A percentile compares a stretch with the other conserved stretches of the same genome.
Evolutionary conservation across 2,113 vertebrate genomes (phyloP).

Genomic region (Petaurus breviceps): DNA sequence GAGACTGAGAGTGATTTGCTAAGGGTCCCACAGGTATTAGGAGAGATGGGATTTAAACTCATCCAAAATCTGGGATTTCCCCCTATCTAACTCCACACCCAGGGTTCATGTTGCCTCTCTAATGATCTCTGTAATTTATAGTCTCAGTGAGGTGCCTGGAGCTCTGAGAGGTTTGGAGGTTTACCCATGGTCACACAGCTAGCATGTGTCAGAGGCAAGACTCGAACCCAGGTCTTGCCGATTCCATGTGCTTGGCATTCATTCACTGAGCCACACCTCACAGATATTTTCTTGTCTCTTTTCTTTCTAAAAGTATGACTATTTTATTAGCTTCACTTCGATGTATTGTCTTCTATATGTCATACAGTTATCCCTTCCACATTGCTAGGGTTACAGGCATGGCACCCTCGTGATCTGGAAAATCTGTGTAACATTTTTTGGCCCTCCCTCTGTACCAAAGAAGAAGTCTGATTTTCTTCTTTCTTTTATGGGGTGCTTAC

Average conservation of each 20-base stretch:
- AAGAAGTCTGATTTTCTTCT: too few relatives aligned
- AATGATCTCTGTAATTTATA: not conserved
- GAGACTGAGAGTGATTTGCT: not conserved
- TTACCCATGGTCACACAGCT: not conserved
- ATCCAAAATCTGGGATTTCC: not conserved
- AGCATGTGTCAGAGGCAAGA: not conserved
- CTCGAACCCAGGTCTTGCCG: too few relatives aligned
- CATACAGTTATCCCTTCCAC: too few relatives aligned
- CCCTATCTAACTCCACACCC: not conserved
- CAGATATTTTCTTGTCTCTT: not conserved
- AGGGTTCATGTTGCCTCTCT: not conserved
- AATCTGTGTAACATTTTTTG: too few relatives aligned
- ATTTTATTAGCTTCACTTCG: not conserved
- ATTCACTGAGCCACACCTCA: not conserved
- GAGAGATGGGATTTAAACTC: not conserved
- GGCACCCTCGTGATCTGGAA: too few relatives aligned
- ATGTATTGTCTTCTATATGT: not conserved
- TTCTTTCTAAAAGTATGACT: not conserved
- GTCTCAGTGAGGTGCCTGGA: not conserved
- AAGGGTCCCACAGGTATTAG: not conserved
- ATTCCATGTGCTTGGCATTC: not conserved
- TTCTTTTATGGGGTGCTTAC: too few relatives aligned
- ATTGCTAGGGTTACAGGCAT: too few relatives aligned
- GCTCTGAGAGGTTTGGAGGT: not conserved
- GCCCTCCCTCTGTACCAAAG: too few relatives aligned